These are phyloP conservation scores for Pecten maximus DNA, from an alignment of 2,888 invertebrate species.

Conservation along the genomic window DNA sequence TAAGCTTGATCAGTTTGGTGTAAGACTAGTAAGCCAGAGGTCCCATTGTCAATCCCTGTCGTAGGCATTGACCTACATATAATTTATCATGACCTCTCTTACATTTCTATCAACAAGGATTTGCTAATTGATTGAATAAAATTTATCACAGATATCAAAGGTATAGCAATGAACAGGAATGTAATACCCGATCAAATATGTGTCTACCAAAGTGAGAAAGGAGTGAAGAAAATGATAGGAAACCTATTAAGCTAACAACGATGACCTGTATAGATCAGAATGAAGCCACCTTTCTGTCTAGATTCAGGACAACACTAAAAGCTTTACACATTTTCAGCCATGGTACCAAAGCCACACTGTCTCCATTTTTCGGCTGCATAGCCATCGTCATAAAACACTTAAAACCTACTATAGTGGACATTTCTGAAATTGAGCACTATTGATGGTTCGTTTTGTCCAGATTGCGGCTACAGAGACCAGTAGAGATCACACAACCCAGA, in stretches of 20 bases:
- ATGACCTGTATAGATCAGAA: not conserved
- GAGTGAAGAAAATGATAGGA: not conserved
- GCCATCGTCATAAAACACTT: slow-evolving; percentile 6
- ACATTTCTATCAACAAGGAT: too few species aligned
- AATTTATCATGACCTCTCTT: too few species aligned
- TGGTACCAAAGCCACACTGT: not conserved
- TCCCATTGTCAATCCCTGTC: too few species aligned
- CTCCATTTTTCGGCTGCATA: not conserved
- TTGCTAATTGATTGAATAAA: too few species aligned
- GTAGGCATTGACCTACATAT: too few species aligned
- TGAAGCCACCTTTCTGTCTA: not conserved
- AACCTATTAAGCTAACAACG: not conserved
- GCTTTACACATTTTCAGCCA: not conserved
- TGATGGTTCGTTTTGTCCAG: not conserved
- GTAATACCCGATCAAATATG: not conserved
- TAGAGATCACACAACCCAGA: not conserved
- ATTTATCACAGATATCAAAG: too few species aligned
- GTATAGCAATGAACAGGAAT: too few species aligned
- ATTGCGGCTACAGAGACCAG: not conserved
- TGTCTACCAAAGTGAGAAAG: not conserved
- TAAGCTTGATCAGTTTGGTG: too few species aligned
- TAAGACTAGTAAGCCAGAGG: too few species aligned
- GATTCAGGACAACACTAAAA: not conserved
- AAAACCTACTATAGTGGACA: slow-evolving; percentile 9
- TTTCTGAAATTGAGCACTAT: not conserved